Conservation (phyloP, 2,888 invertebrate genomes). For the Augochlorella aurata region DNA sequence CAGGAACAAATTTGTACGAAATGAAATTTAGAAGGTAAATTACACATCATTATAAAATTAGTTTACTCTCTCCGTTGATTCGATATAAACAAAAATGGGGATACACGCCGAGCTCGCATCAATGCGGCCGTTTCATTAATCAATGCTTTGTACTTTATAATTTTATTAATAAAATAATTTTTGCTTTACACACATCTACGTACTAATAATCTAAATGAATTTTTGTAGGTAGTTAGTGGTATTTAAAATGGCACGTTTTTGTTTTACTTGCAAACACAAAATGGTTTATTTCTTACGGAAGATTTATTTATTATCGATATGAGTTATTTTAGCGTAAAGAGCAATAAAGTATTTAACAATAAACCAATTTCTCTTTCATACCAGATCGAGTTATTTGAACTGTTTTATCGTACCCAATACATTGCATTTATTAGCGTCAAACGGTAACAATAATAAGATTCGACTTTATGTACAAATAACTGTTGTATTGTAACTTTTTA, state of each 20-base stretch:
- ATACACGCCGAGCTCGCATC: constrained; percentile 24
- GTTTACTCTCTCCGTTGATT: constrained; percentile 50
- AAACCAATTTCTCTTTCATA: not conserved
- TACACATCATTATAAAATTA: constrained; percentile 38
- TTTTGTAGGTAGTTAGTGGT: not conserved
- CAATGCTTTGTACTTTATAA: constrained; percentile 65
- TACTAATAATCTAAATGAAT: constrained; percentile 31
- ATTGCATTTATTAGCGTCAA: constrained; percentile 7
- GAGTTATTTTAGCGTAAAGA: not conserved
- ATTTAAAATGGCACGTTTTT: not conserved
- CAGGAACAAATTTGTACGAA: constrained; percentile 51
- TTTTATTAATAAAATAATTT: constrained; percentile 66
- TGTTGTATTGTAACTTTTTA: constrained; percentile 17
- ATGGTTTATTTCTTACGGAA: not conserved
- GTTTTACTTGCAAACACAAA: not conserved
- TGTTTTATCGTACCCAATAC: not conserved
- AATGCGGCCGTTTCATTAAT: constrained; percentile 55
- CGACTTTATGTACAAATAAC: constrained; percentile 21
- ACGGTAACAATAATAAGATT: constrained; percentile 1
- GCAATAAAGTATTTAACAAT: not conserved
- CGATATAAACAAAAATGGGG: constrained; percentile 36
- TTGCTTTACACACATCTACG: constrained; percentile 56
- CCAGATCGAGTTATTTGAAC: not conserved
- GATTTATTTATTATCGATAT: not conserved
- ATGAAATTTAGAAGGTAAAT: constrained; percentile 54